These are phyloP conservation scores for Marcusenius ussheri DNA, from an alignment of 2,113 vertebrate genomes.

Conservation along the genomic window DNA sequence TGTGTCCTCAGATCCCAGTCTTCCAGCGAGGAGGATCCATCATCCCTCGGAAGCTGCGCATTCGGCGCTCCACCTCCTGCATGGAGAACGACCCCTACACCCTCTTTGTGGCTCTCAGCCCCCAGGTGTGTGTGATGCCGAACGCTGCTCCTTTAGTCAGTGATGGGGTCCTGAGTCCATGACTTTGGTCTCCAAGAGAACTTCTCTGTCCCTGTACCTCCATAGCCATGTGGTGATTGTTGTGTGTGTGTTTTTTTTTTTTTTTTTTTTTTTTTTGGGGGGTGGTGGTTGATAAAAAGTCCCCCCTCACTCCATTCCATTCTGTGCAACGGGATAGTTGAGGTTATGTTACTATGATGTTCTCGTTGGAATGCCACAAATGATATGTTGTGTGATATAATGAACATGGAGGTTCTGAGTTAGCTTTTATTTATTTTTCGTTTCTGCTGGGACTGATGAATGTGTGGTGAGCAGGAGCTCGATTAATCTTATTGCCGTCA, in stretches of 20 bases:
- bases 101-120: conserved; percentile 71
- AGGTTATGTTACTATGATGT: not conserved
- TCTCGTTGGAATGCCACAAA: not conserved
- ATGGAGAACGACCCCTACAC: conserved; percentile 81
- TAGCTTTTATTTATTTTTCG: not conserved
- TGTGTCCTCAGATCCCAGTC: conserved; percentile 67
- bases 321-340: not conserved
- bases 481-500: not conserved
- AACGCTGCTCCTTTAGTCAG: not conserved
- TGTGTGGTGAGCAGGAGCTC: not conserved
- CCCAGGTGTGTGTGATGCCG: conserved; percentile 53
- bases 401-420: not conserved
- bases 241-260: no score
- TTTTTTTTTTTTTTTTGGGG: not conserved
- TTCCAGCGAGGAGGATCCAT: conserved; percentile 82
- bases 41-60: conserved; percentile 72
- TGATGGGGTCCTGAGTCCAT: not conserved
- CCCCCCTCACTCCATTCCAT: no score
- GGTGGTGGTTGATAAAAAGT: not conserved
- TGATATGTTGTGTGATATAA: not conserved
- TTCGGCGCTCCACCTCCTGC: conserved; percentile 73
- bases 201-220: not conserved
- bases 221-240: not conserved
- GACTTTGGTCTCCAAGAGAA: not conserved
- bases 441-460: not conserved